A percentile compares a stretch with the other conserved stretches of the same genome.
Conservation (phyloP, 2,797 vertebrate genomes). For the Sebastes alutus region DNA sequence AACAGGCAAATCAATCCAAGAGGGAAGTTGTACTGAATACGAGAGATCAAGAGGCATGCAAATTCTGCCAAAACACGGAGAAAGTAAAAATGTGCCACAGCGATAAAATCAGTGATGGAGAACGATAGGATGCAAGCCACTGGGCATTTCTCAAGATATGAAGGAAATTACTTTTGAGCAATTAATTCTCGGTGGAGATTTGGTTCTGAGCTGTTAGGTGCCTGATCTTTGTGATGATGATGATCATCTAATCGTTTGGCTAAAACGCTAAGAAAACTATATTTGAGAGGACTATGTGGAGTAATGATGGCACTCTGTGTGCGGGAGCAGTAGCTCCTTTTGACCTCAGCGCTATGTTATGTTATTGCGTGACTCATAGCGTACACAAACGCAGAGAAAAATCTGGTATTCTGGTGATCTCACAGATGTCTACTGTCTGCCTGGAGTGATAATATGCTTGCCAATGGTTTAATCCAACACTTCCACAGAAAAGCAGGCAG, state of each 20-base stretch:
- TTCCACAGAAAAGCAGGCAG: not conserved
- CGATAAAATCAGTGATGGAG: slow-evolving; percentile 44
- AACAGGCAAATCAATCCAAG: slow-evolving; percentile 53
- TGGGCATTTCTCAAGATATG: slow-evolving; percentile 29
- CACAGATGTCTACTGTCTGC: not conserved
- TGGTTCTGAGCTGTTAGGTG: slow-evolving; percentile 43
- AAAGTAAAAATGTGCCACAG: not conserved
- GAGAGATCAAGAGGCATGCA: slow-evolving; percentile 5
- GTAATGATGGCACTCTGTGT: not conserved
- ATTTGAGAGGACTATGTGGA: not conserved
- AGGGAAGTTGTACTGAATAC: slow-evolving; percentile 22
- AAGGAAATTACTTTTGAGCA: slow-evolving; percentile 46
- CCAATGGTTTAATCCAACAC: not conserved
- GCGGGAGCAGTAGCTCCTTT: not conserved
- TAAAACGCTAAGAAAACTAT: slow-evolving; percentile 12
- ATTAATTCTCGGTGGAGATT: slow-evolving; percentile 53
- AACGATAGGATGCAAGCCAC: slow-evolving; percentile 25
- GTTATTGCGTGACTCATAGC: not conserved
- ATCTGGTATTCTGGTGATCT: not conserved
- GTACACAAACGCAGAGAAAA: not conserved
- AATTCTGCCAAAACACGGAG: slow-evolving; percentile 23
- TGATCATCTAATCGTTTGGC: slow-evolving; percentile 13
- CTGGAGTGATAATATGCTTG: not conserved
- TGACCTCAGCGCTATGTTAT: not conserved
- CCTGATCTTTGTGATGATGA: slow-evolving; percentile 27